Evolutionary conservation across 2,113 vertebrate species (phyloP).

Genomic region (Acanthochromis polyacanthus): DNA sequence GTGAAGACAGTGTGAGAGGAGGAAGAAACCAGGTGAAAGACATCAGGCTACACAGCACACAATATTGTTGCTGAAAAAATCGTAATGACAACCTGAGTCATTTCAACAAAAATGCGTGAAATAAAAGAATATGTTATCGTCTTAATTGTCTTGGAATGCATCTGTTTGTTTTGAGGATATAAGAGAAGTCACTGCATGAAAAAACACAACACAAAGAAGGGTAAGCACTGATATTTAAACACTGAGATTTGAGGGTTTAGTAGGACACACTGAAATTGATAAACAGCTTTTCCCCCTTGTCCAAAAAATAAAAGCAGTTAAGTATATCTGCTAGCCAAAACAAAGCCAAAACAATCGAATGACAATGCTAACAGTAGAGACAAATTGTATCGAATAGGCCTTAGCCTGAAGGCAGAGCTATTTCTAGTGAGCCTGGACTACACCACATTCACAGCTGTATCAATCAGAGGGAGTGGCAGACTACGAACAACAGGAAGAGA

Average conservation of each 20-base stretch:
- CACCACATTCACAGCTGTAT: constrained; percentile 41
- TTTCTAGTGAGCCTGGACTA: constrained; percentile 30
- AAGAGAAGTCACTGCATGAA: background rate
- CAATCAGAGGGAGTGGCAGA: constrained; percentile 41
- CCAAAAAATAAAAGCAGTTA: background rate
- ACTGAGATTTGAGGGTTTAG: background rate
- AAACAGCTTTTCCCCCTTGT: background rate
- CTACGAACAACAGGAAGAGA: constrained; percentile 31
- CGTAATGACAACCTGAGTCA: background rate
- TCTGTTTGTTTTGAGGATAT: background rate
- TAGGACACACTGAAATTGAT: background rate
- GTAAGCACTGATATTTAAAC: background rate
- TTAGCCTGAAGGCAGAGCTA: constrained; percentile 14
- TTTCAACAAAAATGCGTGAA: background rate
- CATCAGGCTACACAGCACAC: background rate
- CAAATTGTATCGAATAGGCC: constrained; percentile 8
- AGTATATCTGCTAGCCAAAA: constrained; percentile 3
- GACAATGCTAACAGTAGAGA: constrained; percentile 25
- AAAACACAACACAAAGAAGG: background rate
- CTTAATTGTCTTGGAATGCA: background rate
- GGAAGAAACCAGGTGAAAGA: constrained; percentile 28
- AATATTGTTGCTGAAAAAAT: background rate
- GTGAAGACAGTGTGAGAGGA: constrained; percentile 22
- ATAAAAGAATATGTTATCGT: background rate
- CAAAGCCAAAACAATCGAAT: constrained; percentile 24